These are phyloP conservation scores for Myioborus miniatus DNA, from an alignment of 2,797 vertebrate genomes.

Conservation along the genomic window DNA sequence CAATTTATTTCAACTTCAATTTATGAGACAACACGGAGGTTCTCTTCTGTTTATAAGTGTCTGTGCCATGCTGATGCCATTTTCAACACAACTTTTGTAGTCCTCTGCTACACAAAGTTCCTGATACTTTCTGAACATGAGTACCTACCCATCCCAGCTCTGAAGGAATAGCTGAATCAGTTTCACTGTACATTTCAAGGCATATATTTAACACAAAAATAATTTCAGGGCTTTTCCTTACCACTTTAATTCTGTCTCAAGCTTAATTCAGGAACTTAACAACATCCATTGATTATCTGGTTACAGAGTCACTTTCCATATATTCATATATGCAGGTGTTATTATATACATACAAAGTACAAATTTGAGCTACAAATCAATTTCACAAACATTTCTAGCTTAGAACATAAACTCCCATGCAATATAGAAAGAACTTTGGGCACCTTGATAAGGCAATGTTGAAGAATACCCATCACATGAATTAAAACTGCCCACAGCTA, in stretches of 20 bases:
- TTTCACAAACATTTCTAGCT: background rate
- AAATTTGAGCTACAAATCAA: background rate
- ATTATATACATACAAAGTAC: background rate
- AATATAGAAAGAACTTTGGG: background rate
- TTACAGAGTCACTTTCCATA: background rate
- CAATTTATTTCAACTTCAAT: slow-evolving; percentile 29
- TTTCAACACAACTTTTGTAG: background rate
- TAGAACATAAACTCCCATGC: background rate
- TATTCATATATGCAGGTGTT: background rate
- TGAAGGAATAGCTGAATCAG: background rate
- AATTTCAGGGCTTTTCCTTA: background rate
- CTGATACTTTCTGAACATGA: background rate
- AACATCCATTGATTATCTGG: background rate
- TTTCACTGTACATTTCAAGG: background rate
- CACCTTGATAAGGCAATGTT: background rate
- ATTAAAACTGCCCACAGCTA: background rate
- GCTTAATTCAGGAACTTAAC: background rate
- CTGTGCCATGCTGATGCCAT: background rate
- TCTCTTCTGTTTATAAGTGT: background rate
- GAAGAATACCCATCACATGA: background rate
- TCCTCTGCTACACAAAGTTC: background rate
- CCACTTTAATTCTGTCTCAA: background rate
- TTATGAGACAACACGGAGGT: background rate
- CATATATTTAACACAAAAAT: background rate
- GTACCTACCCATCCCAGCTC: background rate